A percentile compares a stretch with the other conserved stretches of the same genome.
These are phyloP conservation scores for Fopius arisanus DNA, from an alignment of 1,140 invertebrate genomes.

Conservation along the genomic window DNA sequence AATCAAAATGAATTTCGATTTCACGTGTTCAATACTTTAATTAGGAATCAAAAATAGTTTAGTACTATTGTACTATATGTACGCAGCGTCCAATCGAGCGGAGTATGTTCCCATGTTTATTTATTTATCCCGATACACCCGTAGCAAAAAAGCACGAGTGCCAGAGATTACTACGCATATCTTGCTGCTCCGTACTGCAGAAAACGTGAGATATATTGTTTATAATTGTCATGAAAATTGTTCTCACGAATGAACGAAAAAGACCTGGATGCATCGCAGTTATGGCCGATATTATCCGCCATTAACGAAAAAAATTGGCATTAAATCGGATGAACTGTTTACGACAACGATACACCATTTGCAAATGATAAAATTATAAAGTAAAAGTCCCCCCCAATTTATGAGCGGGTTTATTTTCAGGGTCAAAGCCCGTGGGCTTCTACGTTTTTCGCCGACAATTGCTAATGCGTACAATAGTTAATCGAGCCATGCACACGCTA, in stretches of 20 bases:
- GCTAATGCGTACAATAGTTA: not conserved
- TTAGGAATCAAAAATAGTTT: not conserved
- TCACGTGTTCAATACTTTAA: too few species aligned
- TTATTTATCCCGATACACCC: not conserved
- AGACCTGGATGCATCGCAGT: not conserved
- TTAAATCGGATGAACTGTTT: not conserved
- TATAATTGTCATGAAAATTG: not conserved
- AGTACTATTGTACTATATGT: not conserved
- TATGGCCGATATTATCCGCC: not conserved
- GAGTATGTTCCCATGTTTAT: not conserved
- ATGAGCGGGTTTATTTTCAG: not conserved
- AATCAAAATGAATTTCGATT: too few species aligned
- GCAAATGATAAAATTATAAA: not conserved
- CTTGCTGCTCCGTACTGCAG: not conserved
- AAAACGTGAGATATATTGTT: conserved; percentile 2
- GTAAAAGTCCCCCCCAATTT: not conserved
- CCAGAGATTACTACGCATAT: not conserved
- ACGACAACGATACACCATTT: not conserved
- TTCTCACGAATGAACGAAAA: not conserved
- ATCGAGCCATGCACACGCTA: conserved; percentile 3
- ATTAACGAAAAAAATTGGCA: not conserved
- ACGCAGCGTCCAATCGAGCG: not conserved
- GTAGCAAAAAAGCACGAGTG: not conserved
- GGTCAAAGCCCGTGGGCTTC: not conserved
- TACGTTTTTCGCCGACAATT: not conserved